Evolutionary conservation across 2,113 vertebrate species (phyloP).

Genomic region (Phalacrocorax carbo): DNA sequence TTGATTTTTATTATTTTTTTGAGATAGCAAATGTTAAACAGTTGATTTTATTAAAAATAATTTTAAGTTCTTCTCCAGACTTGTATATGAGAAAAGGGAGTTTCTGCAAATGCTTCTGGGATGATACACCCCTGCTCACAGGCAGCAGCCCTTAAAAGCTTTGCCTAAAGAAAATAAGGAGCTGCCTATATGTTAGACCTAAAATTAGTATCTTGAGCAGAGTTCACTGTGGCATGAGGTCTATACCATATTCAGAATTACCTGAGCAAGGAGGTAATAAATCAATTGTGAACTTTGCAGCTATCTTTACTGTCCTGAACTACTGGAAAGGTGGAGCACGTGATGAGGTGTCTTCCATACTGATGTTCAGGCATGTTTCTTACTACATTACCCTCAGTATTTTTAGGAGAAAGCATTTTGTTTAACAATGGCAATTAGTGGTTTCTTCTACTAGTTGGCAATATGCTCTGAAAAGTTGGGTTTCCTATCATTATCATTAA

Average conservation of each 20-base stretch:
- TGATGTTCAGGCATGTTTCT: background rate
- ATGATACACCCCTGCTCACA: background rate
- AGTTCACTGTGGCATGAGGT: background rate
- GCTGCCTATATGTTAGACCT: background rate
- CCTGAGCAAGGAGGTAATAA: background rate
- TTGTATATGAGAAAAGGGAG: background rate
- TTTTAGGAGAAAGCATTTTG: background rate
- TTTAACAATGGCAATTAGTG: background rate
- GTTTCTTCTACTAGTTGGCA: background rate
- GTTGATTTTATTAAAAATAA: background rate
- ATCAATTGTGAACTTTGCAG: background rate
- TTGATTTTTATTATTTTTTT: background rate
- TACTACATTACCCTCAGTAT: background rate
- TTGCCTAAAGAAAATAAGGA: background rate
- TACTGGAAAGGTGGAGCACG: background rate
- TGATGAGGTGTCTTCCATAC: background rate
- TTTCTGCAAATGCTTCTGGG: background rate
- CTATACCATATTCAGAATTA: background rate
- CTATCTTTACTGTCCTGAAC: background rate
- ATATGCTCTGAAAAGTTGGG: constrained; percentile 58
- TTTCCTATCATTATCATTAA: constrained; percentile 76
- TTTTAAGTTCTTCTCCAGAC: background rate
- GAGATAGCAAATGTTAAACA: background rate
- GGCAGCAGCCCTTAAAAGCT: background rate
- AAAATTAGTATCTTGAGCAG: background rate